Evolutionary conservation across 2,888 invertebrate genomes (phyloP).

Genomic region (Pyrocoelia pectoralis): DNA sequence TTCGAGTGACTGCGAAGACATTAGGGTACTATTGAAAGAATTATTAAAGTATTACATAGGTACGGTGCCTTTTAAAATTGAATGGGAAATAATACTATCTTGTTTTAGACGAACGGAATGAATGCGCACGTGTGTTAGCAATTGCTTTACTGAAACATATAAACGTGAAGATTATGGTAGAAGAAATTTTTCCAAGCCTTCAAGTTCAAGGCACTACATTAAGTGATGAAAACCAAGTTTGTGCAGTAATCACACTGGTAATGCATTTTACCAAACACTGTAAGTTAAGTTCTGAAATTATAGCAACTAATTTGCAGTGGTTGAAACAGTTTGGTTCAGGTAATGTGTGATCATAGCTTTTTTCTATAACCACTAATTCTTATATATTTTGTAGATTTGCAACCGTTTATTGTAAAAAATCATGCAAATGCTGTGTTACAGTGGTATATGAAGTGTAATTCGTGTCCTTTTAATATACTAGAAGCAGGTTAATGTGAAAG

Average conservation of each 20-base stretch:
- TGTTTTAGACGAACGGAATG: constrained; percentile 4
- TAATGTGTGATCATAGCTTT: not conserved
- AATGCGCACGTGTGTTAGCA: not conserved
- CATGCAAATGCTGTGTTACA: not conserved
- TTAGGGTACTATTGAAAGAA: constrained; percentile 4
- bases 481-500: too few relatives aligned
- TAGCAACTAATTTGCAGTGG: not conserved
- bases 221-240: not conserved
- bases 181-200: not conserved
- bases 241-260: not conserved
- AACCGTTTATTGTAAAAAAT: not conserved
- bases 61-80: not conserved
- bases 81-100: not conserved
- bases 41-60: constrained; percentile 2
- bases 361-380: not conserved
- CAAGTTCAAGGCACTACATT: not conserved
- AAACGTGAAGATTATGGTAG: not conserved
- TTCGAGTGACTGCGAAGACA: constrained; percentile 4
- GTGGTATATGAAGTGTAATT: not conserved
- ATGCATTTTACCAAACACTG: constrained; percentile 3
- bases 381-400: not conserved
- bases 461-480: too few relatives aligned
- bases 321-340: not conserved
- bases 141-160: not conserved
- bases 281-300: not conserved